Conservation (phyloP, 2,113 vertebrate genomes). For the Pampusana beccarii region DNA sequence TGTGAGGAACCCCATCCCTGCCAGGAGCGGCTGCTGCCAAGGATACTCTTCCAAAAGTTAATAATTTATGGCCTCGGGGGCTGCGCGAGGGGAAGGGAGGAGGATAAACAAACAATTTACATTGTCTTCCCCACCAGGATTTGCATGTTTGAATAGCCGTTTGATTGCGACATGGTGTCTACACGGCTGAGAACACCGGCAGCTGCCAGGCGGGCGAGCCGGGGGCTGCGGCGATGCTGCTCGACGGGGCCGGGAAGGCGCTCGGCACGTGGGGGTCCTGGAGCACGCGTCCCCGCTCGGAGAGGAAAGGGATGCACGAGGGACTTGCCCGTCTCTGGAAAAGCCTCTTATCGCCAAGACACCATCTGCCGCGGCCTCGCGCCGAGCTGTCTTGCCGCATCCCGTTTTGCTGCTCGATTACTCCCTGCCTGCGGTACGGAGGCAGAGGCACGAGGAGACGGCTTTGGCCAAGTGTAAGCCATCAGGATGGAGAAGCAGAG, state of each 20-base stretch:
- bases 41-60: slow-evolving; percentile 13
- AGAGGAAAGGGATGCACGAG: not conserved
- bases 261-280: accelerated
- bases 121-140: slow-evolving; percentile 35
- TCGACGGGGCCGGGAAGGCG: not conserved
- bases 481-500: not conserved
- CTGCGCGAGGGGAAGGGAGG: not conserved
- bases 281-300: not conserved
- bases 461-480: not conserved
- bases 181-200: not conserved
- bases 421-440: accelerated
- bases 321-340: not conserved
- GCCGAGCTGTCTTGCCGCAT: not conserved
- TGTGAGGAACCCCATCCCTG: not conserved
- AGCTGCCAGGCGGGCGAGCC: not conserved
- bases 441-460: not conserved
- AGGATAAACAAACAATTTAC: slow-evolving; percentile 53
- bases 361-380: not conserved
- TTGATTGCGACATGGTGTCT: not conserved
- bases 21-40: not conserved
- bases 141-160: slow-evolving; percentile 35
- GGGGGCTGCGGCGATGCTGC: not conserved
- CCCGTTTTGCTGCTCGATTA: not conserved
- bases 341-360: not conserved
- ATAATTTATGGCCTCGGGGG: slow-evolving; percentile 55